Evolutionary conservation across 2,888 invertebrate genomes (phyloP), one percentile per base, ranked within the genome.

Genomic region (Priocnemis perturbator): DNA sequence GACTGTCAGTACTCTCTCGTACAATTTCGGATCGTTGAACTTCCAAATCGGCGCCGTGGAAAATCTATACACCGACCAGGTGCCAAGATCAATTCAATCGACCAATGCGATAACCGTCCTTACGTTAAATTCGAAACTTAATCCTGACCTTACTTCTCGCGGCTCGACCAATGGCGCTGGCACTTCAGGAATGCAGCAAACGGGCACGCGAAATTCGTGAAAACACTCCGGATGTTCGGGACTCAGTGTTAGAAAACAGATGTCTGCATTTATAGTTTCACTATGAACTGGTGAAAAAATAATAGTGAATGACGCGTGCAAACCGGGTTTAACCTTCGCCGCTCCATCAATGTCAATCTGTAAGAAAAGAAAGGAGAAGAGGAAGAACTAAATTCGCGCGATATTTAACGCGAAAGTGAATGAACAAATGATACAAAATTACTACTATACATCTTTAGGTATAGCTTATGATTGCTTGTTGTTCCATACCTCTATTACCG

Each of bases 231-330:
- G 44, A 21, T 76, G 57, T 11, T 80, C 71, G 5, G 64, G 48
- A 2, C 37, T 68, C 57, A 76, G 64, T 45, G 80, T 80, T 9
- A 76, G 66, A 17, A 80, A 80, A 58, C 68, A 65, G 58, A 80
- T 68, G 15, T 64, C 72, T 0, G 71, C 80, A 5, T 23, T 58
- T 45, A 80, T 65, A 23, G 71, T 68, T 5, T 63, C 64, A 19
- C 74, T 74, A 57, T 67, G 30, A 5, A 68, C n/a, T 0, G 80
- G 73, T 55, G 68, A 73, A 64, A 80, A 80, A 67, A 66, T 78
- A 2, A 80, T 67, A 26, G 48, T 63, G 7, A 71, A 17, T n/a
- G 45, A 19, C 17, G 65, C 58, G 7, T 67, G 53, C 26, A 79
- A 44, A 0, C 79, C 79, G 0, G 80, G 74, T 64, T 69, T 73